phyloP scores from a whole-genome alignment of 2,113 vertebrate species.

The Rhegmatorhina hoffmannsi region DNA sequence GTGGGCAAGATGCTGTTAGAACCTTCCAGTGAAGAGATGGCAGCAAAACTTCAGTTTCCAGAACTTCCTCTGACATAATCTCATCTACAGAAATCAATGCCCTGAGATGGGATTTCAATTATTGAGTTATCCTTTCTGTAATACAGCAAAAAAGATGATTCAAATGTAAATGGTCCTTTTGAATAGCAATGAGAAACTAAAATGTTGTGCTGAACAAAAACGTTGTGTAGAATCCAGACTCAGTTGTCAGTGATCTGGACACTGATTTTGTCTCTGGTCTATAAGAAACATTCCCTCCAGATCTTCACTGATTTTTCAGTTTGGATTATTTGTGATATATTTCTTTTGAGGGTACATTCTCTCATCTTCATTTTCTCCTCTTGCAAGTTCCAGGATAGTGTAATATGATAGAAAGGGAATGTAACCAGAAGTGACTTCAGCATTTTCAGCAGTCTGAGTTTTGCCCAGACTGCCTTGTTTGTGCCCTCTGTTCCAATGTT shows the following conservation, averaged over 20 bases:
- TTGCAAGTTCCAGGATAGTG: not conserved
- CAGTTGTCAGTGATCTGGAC: not conserved
- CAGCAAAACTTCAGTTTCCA: not conserved
- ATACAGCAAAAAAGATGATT: not conserved
- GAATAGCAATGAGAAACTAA: not conserved
- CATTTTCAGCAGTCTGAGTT: not conserved
- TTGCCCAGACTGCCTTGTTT: not conserved
- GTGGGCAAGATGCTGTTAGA: not conserved
- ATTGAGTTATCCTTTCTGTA: not conserved
- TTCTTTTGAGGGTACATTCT: not conserved
- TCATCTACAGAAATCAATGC: not conserved
- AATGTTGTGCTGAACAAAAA: not conserved
- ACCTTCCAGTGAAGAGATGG: not conserved
- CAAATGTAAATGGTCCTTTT: not conserved
- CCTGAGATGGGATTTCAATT: not conserved
- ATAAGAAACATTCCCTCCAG: not conserved
- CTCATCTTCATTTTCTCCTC: not conserved
- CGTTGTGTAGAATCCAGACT: not conserved
- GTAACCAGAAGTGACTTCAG: not conserved
- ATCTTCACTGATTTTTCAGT: not conserved
- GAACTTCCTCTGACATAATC: not conserved
- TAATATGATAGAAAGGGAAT: not conserved
- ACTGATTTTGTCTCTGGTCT: not conserved
- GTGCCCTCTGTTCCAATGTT: not conserved
- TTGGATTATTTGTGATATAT: not conserved